Evolutionary conservation across 2,888 invertebrate species (phyloP).

Genomic region (Pyralis farinalis): DNA sequence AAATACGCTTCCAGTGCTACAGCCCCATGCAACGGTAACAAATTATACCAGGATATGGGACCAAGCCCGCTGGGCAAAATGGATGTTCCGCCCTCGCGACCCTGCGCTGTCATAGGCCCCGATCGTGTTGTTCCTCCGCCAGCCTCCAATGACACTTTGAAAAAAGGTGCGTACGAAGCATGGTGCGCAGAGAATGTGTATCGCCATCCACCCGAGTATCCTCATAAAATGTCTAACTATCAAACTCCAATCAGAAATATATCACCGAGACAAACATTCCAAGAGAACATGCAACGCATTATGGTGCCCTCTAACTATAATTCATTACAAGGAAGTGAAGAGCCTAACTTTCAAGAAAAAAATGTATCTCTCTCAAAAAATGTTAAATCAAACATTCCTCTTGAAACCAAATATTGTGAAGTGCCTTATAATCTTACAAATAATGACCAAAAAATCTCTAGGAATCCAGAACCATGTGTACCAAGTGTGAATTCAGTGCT

Average conservation of each 20-base stretch:
- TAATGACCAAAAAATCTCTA: slow-evolving; percentile 61
- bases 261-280: slow-evolving; percentile 78
- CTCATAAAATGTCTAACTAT: slow-evolving; percentile 52
- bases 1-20: slow-evolving; percentile 55
- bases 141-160: slow-evolving; percentile 45
- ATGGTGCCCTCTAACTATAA: slow-evolving; percentile 67
- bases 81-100: slow-evolving; percentile 58
- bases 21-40: slow-evolving; percentile 53
- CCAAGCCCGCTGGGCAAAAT: slow-evolving; percentile 61
- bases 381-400: slow-evolving; percentile 50
- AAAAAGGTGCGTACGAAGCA: slow-evolving; percentile 50
- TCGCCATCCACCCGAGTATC: slow-evolving; percentile 59
- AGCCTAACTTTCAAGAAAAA: slow-evolving; percentile 43
- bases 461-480: slow-evolving; percentile 55
- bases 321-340: slow-evolving; percentile 53
- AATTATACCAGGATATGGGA: slow-evolving; percentile 61
- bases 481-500: slow-evolving; percentile 48
- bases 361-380: slow-evolving; percentile 42
- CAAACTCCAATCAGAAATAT: slow-evolving; percentile 66
- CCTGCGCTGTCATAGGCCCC: slow-evolving; percentile 76
- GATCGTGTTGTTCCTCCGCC: slow-evolving; percentile 62
- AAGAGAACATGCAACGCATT: slow-evolving; percentile 76
- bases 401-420: slow-evolving; percentile 70
- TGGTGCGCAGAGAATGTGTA: slow-evolving; percentile 56
- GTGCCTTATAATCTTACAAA: slow-evolving; percentile 68